Evolutionary conservation across 2,113 vertebrate genomes (phyloP).

Genomic region (Bambusicola thoracicus): DNA sequence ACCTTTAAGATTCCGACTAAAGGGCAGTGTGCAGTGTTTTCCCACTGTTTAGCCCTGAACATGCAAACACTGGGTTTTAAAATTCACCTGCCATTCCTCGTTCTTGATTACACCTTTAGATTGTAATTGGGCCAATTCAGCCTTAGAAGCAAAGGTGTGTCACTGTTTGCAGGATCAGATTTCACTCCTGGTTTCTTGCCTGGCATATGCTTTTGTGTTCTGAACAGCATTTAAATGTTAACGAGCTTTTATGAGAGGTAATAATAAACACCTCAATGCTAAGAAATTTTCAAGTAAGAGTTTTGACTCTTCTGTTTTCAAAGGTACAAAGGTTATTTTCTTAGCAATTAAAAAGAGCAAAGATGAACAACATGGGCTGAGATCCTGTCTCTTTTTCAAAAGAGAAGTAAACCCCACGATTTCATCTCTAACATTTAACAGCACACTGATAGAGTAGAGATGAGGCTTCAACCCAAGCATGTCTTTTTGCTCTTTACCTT

Average conservation of each 20-base stretch:
- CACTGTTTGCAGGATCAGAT: not conserved
- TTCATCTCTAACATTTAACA: not conserved
- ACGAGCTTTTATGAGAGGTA: not conserved
- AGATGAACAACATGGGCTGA: not conserved
- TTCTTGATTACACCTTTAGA: not conserved
- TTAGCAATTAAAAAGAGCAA: not conserved
- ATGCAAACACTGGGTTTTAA: not conserved
- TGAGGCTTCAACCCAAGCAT: not conserved
- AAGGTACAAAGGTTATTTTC: not conserved
- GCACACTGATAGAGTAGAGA: rapidly evolving
- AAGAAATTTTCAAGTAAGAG: not conserved
- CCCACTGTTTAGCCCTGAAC: not conserved
- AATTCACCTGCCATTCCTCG: not conserved
- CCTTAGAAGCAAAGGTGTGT: not conserved
- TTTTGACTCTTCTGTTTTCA: not conserved
- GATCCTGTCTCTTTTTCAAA: not conserved
- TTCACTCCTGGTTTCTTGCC: not conserved
- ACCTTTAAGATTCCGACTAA: not conserved
- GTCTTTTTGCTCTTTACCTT: slow-evolving; percentile 80
- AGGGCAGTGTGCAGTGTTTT: not conserved
- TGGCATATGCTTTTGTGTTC: not conserved
- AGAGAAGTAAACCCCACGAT: not conserved
- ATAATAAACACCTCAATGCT: not conserved
- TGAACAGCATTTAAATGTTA: not conserved
- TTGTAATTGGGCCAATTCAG: not conserved